Percentiles rank a stretch among this genome's conserved stretches.
phyloP scores from a whole-genome alignment of 2,888 invertebrate genomes.

The Muschampia plurimacula region DNA sequence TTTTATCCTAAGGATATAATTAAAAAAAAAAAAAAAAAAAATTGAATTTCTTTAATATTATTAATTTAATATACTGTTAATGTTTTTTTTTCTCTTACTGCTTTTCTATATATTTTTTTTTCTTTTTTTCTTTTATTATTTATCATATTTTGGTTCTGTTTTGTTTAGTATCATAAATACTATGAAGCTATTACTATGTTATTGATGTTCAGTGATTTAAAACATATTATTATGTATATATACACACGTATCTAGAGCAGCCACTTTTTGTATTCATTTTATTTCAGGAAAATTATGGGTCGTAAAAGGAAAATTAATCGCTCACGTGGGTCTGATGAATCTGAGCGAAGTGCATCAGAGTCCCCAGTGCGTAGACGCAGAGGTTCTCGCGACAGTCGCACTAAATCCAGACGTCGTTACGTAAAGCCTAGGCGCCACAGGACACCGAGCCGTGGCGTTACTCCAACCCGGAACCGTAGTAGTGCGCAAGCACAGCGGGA shows the following conservation, averaged over 20 bases:
- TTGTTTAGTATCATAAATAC: too few species aligned
- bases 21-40: too few species aligned
- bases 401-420: neutral
- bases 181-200: too few species aligned
- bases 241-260: neutral
- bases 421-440: neutral
- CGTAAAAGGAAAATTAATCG: slow-evolving; percentile 5
- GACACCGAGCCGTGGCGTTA: neutral
- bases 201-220: too few species aligned
- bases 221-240: too few species aligned
- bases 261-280: neutral
- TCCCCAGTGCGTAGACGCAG: neutral
- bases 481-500: neutral
- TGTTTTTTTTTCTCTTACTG: too few species aligned
- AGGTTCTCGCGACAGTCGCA: neutral
- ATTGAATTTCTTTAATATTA: too few species aligned
- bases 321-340: neutral
- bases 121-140: too few species aligned
- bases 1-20: too few species aligned
- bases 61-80: too few species aligned
- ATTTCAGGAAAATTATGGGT: slow-evolving; percentile 14
- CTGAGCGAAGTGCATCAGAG: slow-evolving; percentile 1
- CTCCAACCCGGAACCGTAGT: neutral
- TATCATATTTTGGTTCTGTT: too few species aligned
- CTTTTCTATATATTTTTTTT: too few species aligned